Percentiles rank a stretch among this genome's conserved stretches.
Evolutionary conservation across 2,888 invertebrate genomes (phyloP).

Genomic region (Atherix ibis): DNA sequence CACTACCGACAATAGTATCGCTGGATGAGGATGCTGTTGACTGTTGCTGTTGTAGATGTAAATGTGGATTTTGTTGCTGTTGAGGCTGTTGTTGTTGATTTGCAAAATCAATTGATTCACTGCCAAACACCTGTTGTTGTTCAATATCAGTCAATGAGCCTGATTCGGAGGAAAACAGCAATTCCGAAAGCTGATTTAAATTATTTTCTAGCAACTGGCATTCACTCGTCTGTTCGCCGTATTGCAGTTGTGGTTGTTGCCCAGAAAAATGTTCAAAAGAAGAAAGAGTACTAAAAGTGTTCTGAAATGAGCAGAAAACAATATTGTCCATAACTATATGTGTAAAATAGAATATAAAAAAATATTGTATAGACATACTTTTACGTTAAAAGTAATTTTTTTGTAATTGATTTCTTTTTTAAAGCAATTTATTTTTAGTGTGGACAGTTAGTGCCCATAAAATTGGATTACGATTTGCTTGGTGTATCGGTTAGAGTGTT

Average conservation of each 20-base stretch:
- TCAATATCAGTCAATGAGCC: constrained; percentile 17
- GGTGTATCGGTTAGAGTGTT: too few relatives aligned
- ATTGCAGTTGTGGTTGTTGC: constrained; percentile 23
- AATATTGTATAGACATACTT: too few relatives aligned
- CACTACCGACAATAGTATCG: constrained; percentile 10
- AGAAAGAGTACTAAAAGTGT: constrained; percentile 32
- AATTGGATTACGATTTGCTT: too few relatives aligned
- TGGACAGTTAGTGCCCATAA: too few relatives aligned
- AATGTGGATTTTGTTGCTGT: constrained; percentile 15
- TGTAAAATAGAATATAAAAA: too few relatives aligned
- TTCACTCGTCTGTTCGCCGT: constrained; percentile 15
- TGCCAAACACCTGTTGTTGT: constrained; percentile 10
- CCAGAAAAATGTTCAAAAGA: constrained; percentile 31
- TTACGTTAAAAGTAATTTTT: too few relatives aligned
- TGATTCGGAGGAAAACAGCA: constrained; percentile 30
- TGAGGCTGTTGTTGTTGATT: constrained; percentile 7
- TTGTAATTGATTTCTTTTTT: too few relatives aligned
- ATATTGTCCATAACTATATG: too few relatives aligned
- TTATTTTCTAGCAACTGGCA: constrained; percentile 21
- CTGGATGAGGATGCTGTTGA: constrained; percentile 19
- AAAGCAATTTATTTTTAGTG: too few relatives aligned
- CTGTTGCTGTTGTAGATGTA: too few relatives aligned
- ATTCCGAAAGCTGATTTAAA: constrained; percentile 24
- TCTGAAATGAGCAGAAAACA: too few relatives aligned
- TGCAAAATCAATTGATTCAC: constrained; percentile 10